phyloP scores from a whole-genome alignment of 2,888 invertebrate species.

The Megastigmus dorsalis region DNA sequence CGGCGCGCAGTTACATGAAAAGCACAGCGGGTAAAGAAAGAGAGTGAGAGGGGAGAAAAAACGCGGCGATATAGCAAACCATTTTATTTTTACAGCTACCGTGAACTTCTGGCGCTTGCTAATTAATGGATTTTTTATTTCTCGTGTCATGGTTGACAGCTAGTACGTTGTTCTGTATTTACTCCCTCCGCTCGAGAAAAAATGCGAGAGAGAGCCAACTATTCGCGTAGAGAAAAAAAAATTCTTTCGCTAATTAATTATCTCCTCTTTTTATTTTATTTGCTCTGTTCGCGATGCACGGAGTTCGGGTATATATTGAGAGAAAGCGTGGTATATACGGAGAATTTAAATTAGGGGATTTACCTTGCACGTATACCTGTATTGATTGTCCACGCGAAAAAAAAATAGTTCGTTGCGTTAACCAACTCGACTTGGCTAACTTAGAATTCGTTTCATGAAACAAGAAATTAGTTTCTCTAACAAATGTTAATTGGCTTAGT shows the following conservation, averaged over 20 bases:
- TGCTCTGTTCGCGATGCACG: not conserved
- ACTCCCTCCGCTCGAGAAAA: not conserved
- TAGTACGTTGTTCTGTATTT: not conserved
- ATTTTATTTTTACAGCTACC: conserved; percentile 9
- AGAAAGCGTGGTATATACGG: not conserved
- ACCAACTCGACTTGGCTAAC: no score
- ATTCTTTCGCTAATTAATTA: not conserved
- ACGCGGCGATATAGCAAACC: not conserved
- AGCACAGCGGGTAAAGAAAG: not conserved
- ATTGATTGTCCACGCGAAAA: no score
- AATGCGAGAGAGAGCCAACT: not conserved
- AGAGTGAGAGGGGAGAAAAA: no score
- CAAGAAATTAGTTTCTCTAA: no score
- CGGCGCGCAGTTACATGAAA: conserved; percentile 3
- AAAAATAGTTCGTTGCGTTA: no score
- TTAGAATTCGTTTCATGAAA: no score
- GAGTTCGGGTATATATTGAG: not conserved
- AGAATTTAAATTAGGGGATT: not conserved
- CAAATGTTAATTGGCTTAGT: no score
- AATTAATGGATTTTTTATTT: conserved; percentile 23
- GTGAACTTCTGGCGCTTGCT: conserved; percentile 16
- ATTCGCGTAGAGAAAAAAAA: not conserved
- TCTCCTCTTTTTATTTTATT: conserved; percentile 3
- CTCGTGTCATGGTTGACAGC: conserved; percentile 12
- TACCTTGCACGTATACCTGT: not conserved